Evolutionary conservation across 1,140 invertebrate genomes (phyloP).

Genomic region (Drosophila ananassae): DNA sequence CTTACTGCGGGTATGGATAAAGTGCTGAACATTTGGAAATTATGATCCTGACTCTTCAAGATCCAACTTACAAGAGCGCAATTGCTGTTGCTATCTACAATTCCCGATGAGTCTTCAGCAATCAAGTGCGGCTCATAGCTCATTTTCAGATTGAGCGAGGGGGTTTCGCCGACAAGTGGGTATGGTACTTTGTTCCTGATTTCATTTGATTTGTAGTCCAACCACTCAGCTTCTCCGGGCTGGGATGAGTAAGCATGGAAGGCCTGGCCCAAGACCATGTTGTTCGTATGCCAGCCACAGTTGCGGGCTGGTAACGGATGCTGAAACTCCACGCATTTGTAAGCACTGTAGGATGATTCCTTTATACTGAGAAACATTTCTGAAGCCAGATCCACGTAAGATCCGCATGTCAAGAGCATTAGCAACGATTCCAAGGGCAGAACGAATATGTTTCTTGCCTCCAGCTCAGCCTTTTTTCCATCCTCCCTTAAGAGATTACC

Average conservation of each 20-base stretch:
- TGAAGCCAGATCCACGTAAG: conserved; percentile 59
- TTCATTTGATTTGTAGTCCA: conserved; percentile 20
- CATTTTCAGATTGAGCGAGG: conserved; percentile 9
- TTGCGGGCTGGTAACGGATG: conserved; percentile 54
- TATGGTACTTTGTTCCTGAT: neutral
- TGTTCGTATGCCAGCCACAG: conserved; percentile 72
- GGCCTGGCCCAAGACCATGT: conserved; percentile 35
- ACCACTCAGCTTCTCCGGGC: conserved; percentile 38
- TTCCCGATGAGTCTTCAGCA: conserved; percentile 8
- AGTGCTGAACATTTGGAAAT: conserved; percentile 46
- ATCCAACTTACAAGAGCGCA: conserved; percentile 52
- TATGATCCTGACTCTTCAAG: conserved; percentile 3
- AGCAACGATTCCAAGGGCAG: conserved; percentile 66
- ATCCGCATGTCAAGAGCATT: conserved; percentile 55
- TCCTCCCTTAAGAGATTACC: neutral
- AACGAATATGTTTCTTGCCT: conserved; percentile 32
- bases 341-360: conserved; percentile 2
- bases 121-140: conserved; percentile 32
- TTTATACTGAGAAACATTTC: conserved; percentile 59
- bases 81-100: conserved; percentile 20
- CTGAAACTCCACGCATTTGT: conserved; percentile 58
- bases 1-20: conserved; percentile 41
- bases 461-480: conserved; percentile 5
- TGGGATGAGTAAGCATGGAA: conserved; percentile 37
- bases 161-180: neutral